Evolutionary conservation across 2,113 vertebrate genomes (phyloP).

Genomic region (Sinocyclocheilus anshuiensis): DNA sequence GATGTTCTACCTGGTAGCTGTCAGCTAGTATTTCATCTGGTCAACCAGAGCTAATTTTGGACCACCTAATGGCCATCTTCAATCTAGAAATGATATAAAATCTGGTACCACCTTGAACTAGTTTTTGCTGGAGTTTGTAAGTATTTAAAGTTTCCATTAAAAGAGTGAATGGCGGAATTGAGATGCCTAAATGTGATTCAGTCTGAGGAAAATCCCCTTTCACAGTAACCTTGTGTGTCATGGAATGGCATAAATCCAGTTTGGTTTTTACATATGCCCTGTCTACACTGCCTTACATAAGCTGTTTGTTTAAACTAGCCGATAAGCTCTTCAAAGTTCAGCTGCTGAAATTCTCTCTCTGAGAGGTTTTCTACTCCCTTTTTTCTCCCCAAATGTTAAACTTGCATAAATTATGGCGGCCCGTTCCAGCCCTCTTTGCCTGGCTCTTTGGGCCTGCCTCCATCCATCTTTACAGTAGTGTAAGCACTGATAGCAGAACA

Average conservation of each 20-base stretch:
- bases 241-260: slow-evolving; percentile 36
- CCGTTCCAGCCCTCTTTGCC: background rate
- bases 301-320: slow-evolving; percentile 47
- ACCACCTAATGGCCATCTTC: background rate
- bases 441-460: slow-evolving; percentile 3
- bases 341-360: slow-evolving; percentile 16
- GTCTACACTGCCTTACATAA: slow-evolving; percentile 2
- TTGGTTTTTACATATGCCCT: slow-evolving; percentile 32
- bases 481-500: slow-evolving; percentile 35
- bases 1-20: background rate
- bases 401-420: background rate
- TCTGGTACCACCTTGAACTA: too few relatives aligned
- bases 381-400: slow-evolving; percentile 32
- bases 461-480: slow-evolving; percentile 8
- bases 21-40: background rate
- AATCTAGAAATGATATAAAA: too few relatives aligned
- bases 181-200: background rate
- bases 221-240: slow-evolving; percentile 50
- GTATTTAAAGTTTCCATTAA: background rate
- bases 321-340: slow-evolving; percentile 34
- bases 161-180: background rate
- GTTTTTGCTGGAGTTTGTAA: background rate
- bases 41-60: background rate
- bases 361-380: background rate
- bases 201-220: slow-evolving; percentile 42